Evolutionary conservation across 2,113 vertebrate species (phyloP).

Genomic region (Lophochroa leadbeateri): DNA sequence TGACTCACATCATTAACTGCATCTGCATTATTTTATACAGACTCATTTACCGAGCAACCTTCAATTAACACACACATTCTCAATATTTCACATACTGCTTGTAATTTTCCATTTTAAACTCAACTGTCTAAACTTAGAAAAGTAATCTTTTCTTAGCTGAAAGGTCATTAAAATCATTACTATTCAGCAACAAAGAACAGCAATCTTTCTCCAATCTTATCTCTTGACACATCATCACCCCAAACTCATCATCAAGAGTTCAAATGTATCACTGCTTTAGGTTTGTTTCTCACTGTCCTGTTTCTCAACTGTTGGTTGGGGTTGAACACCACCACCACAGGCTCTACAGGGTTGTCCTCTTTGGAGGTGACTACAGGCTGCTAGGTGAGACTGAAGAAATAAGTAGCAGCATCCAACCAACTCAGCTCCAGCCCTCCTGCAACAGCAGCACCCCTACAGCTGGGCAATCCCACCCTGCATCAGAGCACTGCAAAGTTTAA

Average conservation of each 20-base stretch:
- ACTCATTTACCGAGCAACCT: neutral
- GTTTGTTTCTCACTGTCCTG: neutral
- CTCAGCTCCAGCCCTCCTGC: neutral
- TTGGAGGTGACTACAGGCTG: neutral
- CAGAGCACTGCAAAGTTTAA: neutral
- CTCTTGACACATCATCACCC: neutral
- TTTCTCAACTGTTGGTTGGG: neutral
- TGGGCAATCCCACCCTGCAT: fast-evolving
- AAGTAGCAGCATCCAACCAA: neutral
- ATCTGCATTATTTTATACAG: slow-evolving; percentile 32
- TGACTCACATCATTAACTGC: slow-evolving; percentile 17
- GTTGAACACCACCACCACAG: neutral
- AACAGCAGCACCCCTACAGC: neutral
- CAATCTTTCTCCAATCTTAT: neutral
- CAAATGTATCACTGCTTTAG: fast-evolving
- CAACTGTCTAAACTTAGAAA: neutral
- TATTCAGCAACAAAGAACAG: neutral
- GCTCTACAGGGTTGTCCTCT: neutral
- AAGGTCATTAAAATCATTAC: neutral
- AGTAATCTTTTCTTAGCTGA: neutral
- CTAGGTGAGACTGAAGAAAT: neutral
- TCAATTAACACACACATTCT: neutral
- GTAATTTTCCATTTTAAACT: neutral
- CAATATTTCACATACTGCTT: neutral
- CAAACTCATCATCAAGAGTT: neutral